Evolutionary conservation across 2,113 vertebrate species (phyloP).

Genomic region (Chlamydotis undulata): DNA sequence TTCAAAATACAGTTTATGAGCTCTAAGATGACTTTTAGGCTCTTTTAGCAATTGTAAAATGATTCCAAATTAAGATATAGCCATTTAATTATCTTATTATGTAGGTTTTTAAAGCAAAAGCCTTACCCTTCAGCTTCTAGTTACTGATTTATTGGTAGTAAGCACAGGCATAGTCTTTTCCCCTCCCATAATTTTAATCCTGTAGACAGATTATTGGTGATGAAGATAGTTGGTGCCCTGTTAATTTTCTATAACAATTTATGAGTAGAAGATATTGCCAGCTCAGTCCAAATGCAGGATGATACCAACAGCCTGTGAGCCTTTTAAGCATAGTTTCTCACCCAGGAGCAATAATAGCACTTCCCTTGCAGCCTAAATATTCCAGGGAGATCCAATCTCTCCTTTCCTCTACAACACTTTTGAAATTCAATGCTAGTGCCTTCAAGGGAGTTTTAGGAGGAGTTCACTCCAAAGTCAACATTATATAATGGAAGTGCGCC

Average conservation of each 20-base stretch:
- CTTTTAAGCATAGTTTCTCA: neutral
- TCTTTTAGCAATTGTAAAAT: neutral
- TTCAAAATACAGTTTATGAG: neutral
- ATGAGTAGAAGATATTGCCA: neutral
- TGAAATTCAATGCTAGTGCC: neutral
- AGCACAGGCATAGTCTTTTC: neutral
- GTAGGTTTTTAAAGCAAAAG: neutral
- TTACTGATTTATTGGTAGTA: neutral
- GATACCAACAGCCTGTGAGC: neutral
- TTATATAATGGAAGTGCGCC: neutral
- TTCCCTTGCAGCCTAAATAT: neutral
- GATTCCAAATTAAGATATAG: neutral
- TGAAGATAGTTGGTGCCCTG: neutral
- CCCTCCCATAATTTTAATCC: neutral
- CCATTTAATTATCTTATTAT: neutral
- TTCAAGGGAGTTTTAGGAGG: constrained; percentile 11
- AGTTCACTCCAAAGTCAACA: constrained; percentile 8
- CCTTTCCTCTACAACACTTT: neutral
- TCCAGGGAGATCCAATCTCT: neutral
- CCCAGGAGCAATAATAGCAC: neutral
- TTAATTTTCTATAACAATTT: neutral
- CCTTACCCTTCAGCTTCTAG: neutral
- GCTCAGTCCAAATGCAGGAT: neutral
- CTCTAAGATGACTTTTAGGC: neutral
- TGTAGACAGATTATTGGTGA: neutral